These are phyloP conservation scores for Heteromyza rotundicornis DNA, from an alignment of 2,888 invertebrate genomes.

Conservation along the genomic window DNA sequence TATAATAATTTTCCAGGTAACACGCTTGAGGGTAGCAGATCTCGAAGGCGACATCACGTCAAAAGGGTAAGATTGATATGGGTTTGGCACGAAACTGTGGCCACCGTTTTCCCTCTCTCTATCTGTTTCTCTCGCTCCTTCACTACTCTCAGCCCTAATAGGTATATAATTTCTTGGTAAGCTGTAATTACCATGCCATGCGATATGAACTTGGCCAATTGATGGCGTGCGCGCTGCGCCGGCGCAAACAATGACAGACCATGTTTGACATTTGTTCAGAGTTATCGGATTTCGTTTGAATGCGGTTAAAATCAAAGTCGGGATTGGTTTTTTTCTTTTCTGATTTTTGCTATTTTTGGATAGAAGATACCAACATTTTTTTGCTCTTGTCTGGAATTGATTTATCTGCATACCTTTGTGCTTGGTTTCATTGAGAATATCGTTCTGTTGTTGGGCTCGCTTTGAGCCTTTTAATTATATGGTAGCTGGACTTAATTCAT, in stretches of 20 bases:
- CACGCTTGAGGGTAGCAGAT: background rate
- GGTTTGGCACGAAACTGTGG: background rate
- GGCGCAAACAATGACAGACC: background rate
- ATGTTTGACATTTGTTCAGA: too few species aligned
- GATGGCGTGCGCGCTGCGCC: background rate
- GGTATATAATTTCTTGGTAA: slow-evolving; percentile 4
- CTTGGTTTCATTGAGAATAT: too few species aligned
- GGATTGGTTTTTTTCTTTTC: too few species aligned
- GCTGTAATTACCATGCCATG: background rate
- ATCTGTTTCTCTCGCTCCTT: background rate
- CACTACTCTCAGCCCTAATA: background rate
- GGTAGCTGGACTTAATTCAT: too few species aligned
- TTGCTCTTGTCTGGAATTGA: too few species aligned
- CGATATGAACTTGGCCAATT: background rate
- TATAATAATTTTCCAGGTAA: background rate
- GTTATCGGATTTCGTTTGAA: too few species aligned
- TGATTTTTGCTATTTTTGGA: too few species aligned
- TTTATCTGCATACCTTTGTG: too few species aligned
- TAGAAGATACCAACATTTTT: too few species aligned
- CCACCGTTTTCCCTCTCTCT: background rate
- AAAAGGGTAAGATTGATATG: slow-evolving; percentile 4
- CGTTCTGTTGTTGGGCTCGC: too few species aligned
- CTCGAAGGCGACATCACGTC: background rate
- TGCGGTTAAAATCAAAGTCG: too few species aligned
- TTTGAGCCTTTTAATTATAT: too few species aligned